Evolutionary conservation across 2,888 invertebrate genomes (phyloP), one percentile per base, ranked within the genome.

Genomic region (Gastrophysa polygoni): DNA sequence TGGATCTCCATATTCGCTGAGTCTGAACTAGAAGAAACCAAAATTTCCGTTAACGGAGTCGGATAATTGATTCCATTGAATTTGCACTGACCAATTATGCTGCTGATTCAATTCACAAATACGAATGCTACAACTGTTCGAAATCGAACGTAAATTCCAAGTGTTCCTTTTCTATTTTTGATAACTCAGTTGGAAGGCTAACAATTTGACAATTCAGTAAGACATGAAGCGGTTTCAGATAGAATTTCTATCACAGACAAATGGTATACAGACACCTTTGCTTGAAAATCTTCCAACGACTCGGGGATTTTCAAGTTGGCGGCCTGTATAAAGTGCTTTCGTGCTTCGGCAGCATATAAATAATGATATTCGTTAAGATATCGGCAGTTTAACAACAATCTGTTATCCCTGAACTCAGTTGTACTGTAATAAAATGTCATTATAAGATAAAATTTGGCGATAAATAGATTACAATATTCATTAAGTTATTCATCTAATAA

Each of bases 191-290:
- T 7, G 16, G 28, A 24, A 21, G 55, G 28, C 67, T 69, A 68
- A 75, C 75, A 77, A 76, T 76, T 73, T 73, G 69, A 55, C 59
- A 69, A 70, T 71, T 68, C 73, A 62, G 68, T 70, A 77, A 76
- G 77, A 75, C 76, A 74, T 75, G 21, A n/a, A 24, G 21, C n/a
- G 48, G 24, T 50, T 50, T 68, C 68, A 68, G 68, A 73, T 71
- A 73, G 73, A 68, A 63, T 67, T 74, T 73, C 75, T 76, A 78
- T 78, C 78, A 77, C 77, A 78, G 78, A 75, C 71, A 68, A 64
- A 24, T 24, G 24, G 7, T 24, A 24, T 24, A 24, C 3, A 24
- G 24, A 24, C 24, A 24, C 7, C 7, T 24, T 7, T 3, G 3
- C 3, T 24, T 7, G 7, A 24, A 24, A 24, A 24, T 24, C 24